Evolutionary conservation across 2,113 vertebrate genomes (phyloP), one percentile per base, ranked within the genome.

Genomic region (Dasyurus viverrinus): DNA sequence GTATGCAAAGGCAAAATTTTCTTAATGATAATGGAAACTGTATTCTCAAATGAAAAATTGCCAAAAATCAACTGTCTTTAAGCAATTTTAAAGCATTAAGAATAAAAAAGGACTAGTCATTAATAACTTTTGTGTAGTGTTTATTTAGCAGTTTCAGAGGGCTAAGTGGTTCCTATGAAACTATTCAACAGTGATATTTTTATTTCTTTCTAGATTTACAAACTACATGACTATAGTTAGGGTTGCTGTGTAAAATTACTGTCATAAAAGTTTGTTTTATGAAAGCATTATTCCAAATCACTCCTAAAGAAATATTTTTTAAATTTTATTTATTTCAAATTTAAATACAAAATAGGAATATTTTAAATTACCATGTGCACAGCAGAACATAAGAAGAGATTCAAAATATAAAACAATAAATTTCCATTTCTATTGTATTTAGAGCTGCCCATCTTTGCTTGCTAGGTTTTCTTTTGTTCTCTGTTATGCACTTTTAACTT

Each of bases 31-130:
- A 55, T 89, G 57, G 36, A 19, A 93, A 91, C 52, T 68, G 53
- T 11, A 4, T 84, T 8, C 84, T 76, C 50, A 95, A 23, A 52
- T 95, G 36, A 53, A 95, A 97, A 52, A 46, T 95, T 22, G 47
- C 27, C n/a, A 94, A 11, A 54, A 84, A 90, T 57, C 23, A 0
- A 55, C 3, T 91, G 36, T n/a, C 47, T 9, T 90, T 7, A 68
- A 93, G 92, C 93, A 94, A 10, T 1, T 93, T 19, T 0, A 3
- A 93, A 48, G 52, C 36, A 50, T 53, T 55, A 42, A 8, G 89
- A 55, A 7, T 95, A 0, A 25, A 94, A 76, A 92, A 95, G 3
- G 25, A 53, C 53, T 57, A 42, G 23, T 89, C 92, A 27, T 57
- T 47, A 54, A 0, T 24, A 48, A 23, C 9, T 0, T 94, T 16